phyloP scores from a whole-genome alignment of 2,888 invertebrate species.

The Drosophila pullipes region DNA sequence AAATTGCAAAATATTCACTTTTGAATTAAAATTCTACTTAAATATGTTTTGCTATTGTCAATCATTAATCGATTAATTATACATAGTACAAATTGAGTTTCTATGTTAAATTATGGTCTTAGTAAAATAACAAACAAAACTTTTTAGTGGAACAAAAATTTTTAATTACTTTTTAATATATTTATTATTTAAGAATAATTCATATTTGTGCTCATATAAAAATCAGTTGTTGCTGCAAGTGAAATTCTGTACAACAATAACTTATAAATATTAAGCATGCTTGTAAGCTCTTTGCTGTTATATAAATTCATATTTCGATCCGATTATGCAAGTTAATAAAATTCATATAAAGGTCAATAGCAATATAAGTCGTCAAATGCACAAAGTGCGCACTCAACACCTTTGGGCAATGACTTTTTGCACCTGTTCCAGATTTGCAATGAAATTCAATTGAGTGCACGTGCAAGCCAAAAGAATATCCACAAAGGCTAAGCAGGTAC shows the following conservation, averaged over 20 bases:
- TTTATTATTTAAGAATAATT: background rate
- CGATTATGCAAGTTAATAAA: constrained; percentile 50
- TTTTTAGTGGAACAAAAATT: background rate
- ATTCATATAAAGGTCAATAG: constrained; percentile 67
- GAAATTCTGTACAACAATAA: background rate
- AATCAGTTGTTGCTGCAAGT: background rate
- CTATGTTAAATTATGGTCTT: background rate
- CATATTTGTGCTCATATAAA: background rate
- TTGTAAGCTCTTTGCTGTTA: background rate
- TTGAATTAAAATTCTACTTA: background rate
- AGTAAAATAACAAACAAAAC: background rate
- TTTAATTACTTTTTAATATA: background rate
- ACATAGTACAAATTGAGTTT: background rate
- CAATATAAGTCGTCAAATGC: constrained; percentile 31
- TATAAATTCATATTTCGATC: constrained; percentile 1
- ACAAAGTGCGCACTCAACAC: constrained; percentile 48
- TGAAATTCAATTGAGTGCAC: constrained; percentile 77
- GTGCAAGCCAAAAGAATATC: constrained; percentile 56
- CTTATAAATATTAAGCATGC: background rate
- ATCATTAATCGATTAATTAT: background rate
- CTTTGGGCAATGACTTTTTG: constrained; percentile 42
- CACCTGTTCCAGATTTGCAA: constrained; percentile 52
- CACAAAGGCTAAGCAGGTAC: constrained; percentile 32
- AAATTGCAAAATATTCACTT: background rate
- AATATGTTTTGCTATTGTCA: background rate